Percentiles rank a stretch among this genome's conserved stretches.
Conservation (phyloP, 2,797 vertebrate genomes). For the Muscicapa comitata region DNA sequence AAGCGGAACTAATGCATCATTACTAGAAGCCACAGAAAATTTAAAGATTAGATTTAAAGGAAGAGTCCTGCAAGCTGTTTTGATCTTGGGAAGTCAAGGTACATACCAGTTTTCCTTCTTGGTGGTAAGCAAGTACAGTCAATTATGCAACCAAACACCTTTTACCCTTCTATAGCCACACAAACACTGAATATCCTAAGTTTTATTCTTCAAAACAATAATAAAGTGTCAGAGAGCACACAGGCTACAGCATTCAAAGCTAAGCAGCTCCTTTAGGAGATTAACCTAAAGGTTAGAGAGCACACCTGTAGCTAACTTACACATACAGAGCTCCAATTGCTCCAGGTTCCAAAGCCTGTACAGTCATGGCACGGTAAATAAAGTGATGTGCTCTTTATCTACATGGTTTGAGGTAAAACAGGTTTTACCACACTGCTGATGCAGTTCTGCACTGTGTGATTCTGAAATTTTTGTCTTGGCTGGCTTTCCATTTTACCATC, state of each 20-base stretch:
- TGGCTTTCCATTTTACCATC: background rate
- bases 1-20: background rate
- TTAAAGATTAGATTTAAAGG: constrained; percentile 15
- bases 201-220: background rate
- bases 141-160: background rate
- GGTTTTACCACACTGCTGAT: background rate
- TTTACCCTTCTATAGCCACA: background rate
- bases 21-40: constrained; percentile 30
- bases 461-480: background rate
- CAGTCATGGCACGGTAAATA: background rate
- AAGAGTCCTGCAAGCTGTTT: background rate
- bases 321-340: background rate
- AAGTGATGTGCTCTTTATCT: background rate
- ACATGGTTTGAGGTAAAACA: background rate
- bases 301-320: background rate
- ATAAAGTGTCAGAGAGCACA: background rate
- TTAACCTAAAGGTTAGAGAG: background rate
- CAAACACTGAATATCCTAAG: background rate
- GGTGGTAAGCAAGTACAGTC: background rate
- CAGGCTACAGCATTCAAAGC: background rate
- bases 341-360: background rate
- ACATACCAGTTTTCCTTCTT: background rate
- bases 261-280: background rate
- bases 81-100: background rate
- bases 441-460: background rate